Percentiles rank a stretch among this genome's conserved stretches.
These are phyloP conservation scores for Macroteleia sp. DNA, from an alignment of 2,888 invertebrate genomes.

Conservation along the genomic window DNA sequence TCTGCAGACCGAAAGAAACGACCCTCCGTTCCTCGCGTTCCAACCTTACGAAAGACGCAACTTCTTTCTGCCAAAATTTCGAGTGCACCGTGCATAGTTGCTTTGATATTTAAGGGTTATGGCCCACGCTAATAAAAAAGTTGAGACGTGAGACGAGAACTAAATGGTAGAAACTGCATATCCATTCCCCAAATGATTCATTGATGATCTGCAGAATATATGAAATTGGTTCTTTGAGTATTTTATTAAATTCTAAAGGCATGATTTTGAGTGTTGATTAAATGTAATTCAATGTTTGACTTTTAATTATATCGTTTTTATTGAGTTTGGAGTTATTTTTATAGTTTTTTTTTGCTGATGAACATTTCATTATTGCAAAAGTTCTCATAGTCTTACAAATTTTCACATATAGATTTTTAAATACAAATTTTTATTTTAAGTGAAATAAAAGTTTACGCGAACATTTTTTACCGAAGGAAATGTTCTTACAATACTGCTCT, in stretches of 20 bases:
- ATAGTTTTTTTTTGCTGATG: no score
- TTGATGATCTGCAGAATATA: conserved; percentile 34
- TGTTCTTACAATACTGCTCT: no score
- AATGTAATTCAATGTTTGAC: conserved; percentile 1
- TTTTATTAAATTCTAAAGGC: conserved; percentile 9
- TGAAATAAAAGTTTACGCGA: no score
- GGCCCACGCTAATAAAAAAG: conserved; percentile 53
- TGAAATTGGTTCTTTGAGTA: conserved; percentile 7
- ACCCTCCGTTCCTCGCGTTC: conserved; percentile 66
- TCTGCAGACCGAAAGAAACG: conserved; percentile 67
- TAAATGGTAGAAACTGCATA: conserved; percentile 64
- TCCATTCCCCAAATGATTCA: conserved; percentile 39
- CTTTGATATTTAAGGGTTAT: conserved; percentile 63
- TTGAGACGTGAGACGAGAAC: conserved; percentile 71
- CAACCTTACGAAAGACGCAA: conserved; percentile 70
- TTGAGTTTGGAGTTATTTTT: no score
- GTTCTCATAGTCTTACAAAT: no score
- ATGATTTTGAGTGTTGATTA: background rate
- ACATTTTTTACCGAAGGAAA: no score
- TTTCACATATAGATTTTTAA: no score
- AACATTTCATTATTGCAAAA: no score
- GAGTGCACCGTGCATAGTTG: conserved; percentile 57
- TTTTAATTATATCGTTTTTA: no score
- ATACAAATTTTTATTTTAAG: no score
- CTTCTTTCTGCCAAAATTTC: conserved; percentile 62